Evolutionary conservation across 2,888 invertebrate species (phyloP).

Genomic region (Drosophila infuscata): DNA sequence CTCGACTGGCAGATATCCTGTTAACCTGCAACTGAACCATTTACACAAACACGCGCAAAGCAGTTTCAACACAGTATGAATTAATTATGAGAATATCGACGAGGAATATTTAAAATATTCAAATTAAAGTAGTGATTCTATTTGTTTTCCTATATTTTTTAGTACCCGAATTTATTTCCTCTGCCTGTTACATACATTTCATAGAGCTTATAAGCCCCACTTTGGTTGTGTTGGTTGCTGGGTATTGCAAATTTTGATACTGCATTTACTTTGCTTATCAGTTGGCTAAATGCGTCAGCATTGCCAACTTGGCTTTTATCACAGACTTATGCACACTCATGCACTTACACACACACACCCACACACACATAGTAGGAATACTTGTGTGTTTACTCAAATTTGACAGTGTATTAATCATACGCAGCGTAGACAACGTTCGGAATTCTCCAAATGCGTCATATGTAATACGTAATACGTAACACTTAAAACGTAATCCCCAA

Average conservation of each 20-base stretch:
- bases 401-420: constrained; percentile 55
- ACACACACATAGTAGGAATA: constrained; percentile 1
- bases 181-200: neutral
- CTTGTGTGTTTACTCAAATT: constrained; percentile 15
- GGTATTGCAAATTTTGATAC: constrained; percentile 32
- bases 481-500: constrained; percentile 25
- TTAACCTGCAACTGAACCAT: neutral
- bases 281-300: constrained; percentile 71
- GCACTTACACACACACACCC: neutral
- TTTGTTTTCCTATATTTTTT: neutral
- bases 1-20: constrained; percentile 11
- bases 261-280: constrained; percentile 64
- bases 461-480: constrained; percentile 12
- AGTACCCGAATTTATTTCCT: neutral
- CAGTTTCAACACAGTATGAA: neutral
- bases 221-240: neutral
- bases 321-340: constrained; percentile 7
- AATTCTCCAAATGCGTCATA: constrained; percentile 6
- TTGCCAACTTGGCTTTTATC: constrained; percentile 49
- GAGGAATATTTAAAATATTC: neutral
- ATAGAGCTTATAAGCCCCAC: neutral
- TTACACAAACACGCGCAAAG: neutral
- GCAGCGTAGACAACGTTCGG: constrained; percentile 31
- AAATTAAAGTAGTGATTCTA: neutral
- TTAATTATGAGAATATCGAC: neutral